Base-by-base conservation (phyloP, 2,113 vertebrate genomes). In the Phalacrocorax pelagicus region DNA sequence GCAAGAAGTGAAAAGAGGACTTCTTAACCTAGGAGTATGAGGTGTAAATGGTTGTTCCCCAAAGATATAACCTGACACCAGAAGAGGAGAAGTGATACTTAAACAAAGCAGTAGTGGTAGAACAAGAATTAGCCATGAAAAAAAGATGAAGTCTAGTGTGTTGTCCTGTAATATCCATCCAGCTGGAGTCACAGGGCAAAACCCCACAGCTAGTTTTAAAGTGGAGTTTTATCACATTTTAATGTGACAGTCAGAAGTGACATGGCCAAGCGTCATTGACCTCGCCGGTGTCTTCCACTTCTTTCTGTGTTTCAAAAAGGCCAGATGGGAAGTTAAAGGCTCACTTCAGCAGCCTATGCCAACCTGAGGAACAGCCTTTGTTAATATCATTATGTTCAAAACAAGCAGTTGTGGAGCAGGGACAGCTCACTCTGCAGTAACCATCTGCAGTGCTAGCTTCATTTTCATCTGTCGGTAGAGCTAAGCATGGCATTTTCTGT, bases 241-340 rank as follows among this genome's bases (percentile, higher is more conserved):
- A 36, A 49, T 6, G 29, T 36, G 70, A 59, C n/a, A 26, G 40
- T 12, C 40, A 40, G 54, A 83, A 87, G 54, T 27, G 27, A 29
- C 7, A 52, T 20, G 32, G 38, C 51, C 0, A 0, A 30, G 12
- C 17, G 23, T 12, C 2, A 5, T 4, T 65, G 29, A 65, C 20
- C 24, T 20, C 67, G 26, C n/a, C 1, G 0, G 21, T 73, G 22
- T 26, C 57, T 79, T 84, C 44, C 9, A 40, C 23, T 74, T 38
- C 40, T 42, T 83, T 32, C 23, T 79, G 23, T 49, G 23, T 67
- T 73, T 57, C 66, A 79, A 72, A 71, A 12, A 83, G 15, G 30
- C 15, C n/a, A 72, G 38, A 66, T 19, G 23, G 27, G 30, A 78
- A 55, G 52, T 47, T 49, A 42, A 22, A 46, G 21, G 11, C 22